These are phyloP conservation scores for Drosophila parabipectinata DNA, from an alignment of 1,140 invertebrate species.

Conservation along the genomic window DNA sequence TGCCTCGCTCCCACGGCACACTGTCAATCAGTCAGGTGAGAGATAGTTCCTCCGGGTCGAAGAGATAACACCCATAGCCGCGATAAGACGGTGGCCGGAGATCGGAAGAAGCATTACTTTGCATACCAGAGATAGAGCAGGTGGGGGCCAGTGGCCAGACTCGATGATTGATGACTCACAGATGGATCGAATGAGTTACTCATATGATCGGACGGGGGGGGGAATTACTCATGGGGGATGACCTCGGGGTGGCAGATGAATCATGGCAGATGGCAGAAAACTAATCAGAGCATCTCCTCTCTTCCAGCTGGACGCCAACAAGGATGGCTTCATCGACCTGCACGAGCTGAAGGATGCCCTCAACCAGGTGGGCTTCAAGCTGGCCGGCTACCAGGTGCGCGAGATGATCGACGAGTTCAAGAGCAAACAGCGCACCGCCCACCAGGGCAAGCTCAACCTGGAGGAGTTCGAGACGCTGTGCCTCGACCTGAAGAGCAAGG, in stretches of 20 bases:
- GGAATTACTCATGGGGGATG: constrained; percentile 50
- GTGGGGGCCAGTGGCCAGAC: background rate
- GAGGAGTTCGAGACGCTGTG: constrained; percentile 96
- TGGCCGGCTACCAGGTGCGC: constrained; percentile 95
- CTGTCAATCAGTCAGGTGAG: constrained; percentile 33
- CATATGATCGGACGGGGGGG: constrained; percentile 4
- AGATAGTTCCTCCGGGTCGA: constrained; percentile 9
- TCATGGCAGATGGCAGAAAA: too few species aligned
- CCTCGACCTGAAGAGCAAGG: constrained; percentile 93
- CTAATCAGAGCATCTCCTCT: too few species aligned
- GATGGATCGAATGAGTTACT: constrained; percentile 20
- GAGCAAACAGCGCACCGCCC: constrained; percentile 88
- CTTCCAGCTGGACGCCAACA: constrained; percentile 95
- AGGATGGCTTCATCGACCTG: constrained; percentile 95
- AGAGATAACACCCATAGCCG: constrained; percentile 21
- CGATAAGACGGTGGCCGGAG: background rate
- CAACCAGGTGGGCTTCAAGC: constrained; percentile 95
- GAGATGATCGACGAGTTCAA: constrained; percentile 95
- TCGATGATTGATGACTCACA: constrained; percentile 41
- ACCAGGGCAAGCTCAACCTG: constrained; percentile 91
- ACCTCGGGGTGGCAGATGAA: background rate
- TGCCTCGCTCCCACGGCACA: constrained; percentile 11
- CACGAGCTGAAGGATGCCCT: constrained; percentile 95
- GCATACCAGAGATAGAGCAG: constrained; percentile 2
- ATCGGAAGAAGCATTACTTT: background rate